Evolutionary conservation across 2,888 invertebrate species (phyloP).

Genomic region (Dicycla oo): DNA sequence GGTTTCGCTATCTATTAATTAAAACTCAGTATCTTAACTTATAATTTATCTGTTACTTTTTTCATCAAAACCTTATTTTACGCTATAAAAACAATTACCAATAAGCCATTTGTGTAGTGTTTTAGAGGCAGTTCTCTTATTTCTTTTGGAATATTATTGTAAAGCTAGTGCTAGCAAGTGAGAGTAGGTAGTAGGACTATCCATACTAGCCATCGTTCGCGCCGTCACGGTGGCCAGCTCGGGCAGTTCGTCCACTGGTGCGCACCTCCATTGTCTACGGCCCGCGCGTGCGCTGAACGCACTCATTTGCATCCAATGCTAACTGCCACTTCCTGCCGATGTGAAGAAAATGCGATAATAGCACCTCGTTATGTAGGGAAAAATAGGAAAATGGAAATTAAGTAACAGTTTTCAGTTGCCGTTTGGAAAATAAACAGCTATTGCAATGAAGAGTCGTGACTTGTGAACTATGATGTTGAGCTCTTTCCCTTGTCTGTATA

Average conservation of each 20-base stretch:
- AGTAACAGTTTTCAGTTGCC: slow-evolving; percentile 11
- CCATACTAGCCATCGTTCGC: slow-evolving; percentile 4
- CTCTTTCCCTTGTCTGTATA: background rate
- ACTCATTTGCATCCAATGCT: slow-evolving; percentile 66
- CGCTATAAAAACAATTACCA: no score
- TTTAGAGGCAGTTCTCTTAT: no score
- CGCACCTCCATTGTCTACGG: slow-evolving; percentile 59
- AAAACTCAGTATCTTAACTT: no score
- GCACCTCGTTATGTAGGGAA: slow-evolving; percentile 34
- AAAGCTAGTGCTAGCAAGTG: no score
- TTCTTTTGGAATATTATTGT: no score
- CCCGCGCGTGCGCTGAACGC: slow-evolving; percentile 40
- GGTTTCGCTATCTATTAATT: no score
- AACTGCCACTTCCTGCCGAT: slow-evolving; percentile 57
- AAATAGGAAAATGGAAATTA: slow-evolving; percentile 43
- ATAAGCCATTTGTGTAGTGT: no score
- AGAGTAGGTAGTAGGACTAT: slow-evolving; percentile 30
- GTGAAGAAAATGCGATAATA: slow-evolving; percentile 56
- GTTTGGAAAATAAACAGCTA: slow-evolving; percentile 1
- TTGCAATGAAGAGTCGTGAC: slow-evolving; percentile 6
- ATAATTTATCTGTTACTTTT: no score
- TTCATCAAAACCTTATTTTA: no score
- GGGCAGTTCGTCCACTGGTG: slow-evolving; percentile 30
- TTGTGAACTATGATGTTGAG: background rate
- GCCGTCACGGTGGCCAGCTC: slow-evolving; percentile 42